phyloP scores from a whole-genome alignment of 2,113 vertebrate genomes.

The Sylvia atricapilla region DNA sequence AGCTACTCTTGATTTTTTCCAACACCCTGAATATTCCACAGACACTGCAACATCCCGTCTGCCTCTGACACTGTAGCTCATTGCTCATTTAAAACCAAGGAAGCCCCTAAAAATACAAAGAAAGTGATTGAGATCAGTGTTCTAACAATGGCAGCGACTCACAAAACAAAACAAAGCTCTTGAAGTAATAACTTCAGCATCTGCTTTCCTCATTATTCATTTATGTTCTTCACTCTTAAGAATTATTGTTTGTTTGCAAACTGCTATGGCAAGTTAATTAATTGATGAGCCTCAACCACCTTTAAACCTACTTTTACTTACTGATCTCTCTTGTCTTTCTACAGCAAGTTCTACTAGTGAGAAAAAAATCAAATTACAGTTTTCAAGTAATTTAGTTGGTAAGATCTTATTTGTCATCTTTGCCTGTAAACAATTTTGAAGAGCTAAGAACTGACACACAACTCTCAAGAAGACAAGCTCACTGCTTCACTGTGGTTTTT shows the following conservation, averaged over 20 bases:
- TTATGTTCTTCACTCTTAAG: not conserved
- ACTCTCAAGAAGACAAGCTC: not conserved
- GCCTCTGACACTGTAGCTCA: not conserved
- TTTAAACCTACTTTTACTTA: not conserved
- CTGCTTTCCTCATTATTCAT: not conserved
- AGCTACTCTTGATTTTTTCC: not conserved
- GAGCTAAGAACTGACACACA: not conserved
- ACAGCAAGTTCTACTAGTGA: not conserved
- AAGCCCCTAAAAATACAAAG: not conserved
- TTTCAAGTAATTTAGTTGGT: not conserved
- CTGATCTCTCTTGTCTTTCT: not conserved
- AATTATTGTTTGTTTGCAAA: not conserved
- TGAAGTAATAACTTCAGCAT: not conserved
- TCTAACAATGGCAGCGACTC: not conserved
- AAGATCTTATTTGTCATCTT: not conserved
- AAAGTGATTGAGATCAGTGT: not conserved
- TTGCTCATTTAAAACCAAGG: not conserved
- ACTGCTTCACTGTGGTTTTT: not conserved
- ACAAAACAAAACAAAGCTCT: not conserved
- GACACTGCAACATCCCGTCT: not conserved
- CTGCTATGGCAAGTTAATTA: not conserved
- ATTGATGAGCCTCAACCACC: not conserved
- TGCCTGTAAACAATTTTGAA: not conserved
- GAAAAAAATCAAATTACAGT: not conserved
- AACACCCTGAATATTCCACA: not conserved